A percentile compares a stretch with the other conserved stretches of the same genome.
These are phyloP conservation scores for Sclerurus mexicanus DNA, from an alignment of 2,113 vertebrate genomes.

Conservation along the genomic window DNA sequence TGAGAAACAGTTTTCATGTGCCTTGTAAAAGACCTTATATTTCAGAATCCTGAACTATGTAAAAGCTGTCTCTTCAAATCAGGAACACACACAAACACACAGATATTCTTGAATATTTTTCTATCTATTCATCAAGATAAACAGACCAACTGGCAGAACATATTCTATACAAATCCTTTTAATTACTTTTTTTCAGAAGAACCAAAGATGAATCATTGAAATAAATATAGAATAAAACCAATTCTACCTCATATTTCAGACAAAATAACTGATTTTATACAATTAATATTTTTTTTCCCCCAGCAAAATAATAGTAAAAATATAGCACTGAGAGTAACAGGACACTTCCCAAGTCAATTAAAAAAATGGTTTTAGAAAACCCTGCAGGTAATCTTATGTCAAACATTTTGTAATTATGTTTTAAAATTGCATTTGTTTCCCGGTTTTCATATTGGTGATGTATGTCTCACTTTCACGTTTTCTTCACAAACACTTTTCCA, in stretches of 20 bases:
- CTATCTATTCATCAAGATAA: background rate
- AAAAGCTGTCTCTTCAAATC: background rate
- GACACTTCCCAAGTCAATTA: background rate
- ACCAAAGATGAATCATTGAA: background rate
- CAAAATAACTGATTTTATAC: background rate
- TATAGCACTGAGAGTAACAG: background rate
- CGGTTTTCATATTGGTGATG: background rate
- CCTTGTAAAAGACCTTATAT: background rate
- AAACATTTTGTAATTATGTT: background rate
- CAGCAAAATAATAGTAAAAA: background rate
- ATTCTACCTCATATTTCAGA: background rate
- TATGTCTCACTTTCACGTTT: background rate
- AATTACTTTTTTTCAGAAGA: background rate
- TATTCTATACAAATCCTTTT: background rate
- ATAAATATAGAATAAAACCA: background rate
- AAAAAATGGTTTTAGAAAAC: background rate
- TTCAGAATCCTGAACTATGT: background rate
- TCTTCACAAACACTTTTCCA: background rate
- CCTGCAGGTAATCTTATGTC: background rate
- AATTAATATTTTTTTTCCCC: background rate
- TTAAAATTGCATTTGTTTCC: background rate
- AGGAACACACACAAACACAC: background rate
- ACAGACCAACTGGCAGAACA: background rate
- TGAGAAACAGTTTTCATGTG: background rate
- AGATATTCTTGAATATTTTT: background rate